Conservation (phyloP, 2,888 invertebrate genomes). For the Andrena fulva region DNA sequence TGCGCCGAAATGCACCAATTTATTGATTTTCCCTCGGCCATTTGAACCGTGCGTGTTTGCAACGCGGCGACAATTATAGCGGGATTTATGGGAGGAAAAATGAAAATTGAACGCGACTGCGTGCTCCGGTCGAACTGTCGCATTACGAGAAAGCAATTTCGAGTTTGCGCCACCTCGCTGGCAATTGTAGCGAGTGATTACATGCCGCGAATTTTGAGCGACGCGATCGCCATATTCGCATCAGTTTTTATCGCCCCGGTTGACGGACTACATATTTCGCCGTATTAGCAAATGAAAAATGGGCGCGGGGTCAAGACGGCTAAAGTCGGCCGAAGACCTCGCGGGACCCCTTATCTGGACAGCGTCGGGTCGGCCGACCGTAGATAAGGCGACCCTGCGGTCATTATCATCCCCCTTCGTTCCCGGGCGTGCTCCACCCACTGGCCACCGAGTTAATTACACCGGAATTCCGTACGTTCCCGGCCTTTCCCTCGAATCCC, state of each 20-base stretch:
- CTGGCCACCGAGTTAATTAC: conserved; percentile 65
- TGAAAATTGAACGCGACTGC: not conserved
- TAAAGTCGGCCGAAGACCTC: conserved; percentile 40
- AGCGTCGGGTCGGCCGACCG: conserved; percentile 52
- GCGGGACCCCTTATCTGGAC: conserved; percentile 65
- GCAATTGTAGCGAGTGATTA: not conserved
- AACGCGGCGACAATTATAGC: conserved; percentile 31
- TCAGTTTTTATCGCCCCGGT: conserved; percentile 60
- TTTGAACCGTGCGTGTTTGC: conserved; percentile 24
- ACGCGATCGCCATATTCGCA: not conserved
- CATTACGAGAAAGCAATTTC: not conserved
- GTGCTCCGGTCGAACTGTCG: not conserved
- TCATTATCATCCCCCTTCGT: conserved; percentile 68
- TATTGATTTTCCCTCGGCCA: conserved; percentile 43
- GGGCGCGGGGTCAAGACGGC: conserved; percentile 69
- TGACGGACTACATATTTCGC: conserved; percentile 71
- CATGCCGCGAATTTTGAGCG: no score
- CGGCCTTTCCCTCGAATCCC: conserved; percentile 44
- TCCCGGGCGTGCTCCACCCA: conserved; percentile 21
- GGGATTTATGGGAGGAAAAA: not conserved
- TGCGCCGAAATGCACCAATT: conserved; percentile 37
- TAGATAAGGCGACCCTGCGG: conserved; percentile 67
- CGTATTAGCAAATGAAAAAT: conserved; percentile 78
- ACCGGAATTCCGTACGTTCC: conserved; percentile 58
- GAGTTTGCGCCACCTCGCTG: not conserved